Evolutionary conservation across 2,888 invertebrate species (phyloP).

Genomic region (Andrena fulva): DNA sequence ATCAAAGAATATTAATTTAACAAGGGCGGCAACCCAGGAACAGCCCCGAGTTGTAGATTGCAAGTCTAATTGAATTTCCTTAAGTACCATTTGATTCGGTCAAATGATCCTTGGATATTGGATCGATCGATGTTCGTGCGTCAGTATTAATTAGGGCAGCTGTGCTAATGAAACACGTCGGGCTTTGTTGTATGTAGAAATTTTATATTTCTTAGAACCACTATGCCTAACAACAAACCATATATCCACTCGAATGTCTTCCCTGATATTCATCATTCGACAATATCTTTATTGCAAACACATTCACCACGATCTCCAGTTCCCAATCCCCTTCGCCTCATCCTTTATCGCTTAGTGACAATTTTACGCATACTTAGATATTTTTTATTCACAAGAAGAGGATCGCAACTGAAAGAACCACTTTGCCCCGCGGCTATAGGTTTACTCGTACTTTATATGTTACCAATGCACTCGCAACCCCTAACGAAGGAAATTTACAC

Average conservation of each 20-base stretch:
- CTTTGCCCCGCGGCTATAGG: constrained; percentile 35
- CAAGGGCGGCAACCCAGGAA: too few relatives aligned
- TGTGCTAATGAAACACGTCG: constrained; percentile 19
- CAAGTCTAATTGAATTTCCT: too few relatives aligned
- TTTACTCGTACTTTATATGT: constrained; percentile 46
- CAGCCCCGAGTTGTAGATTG: too few relatives aligned
- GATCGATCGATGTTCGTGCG: too few relatives aligned
- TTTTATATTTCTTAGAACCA: constrained; percentile 70
- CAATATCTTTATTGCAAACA: constrained; percentile 45
- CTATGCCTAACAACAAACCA: constrained; percentile 73
- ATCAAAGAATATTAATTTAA: too few relatives aligned
- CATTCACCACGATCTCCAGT: constrained; percentile 35
- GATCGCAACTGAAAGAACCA: constrained; percentile 37
- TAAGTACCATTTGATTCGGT: too few relatives aligned
- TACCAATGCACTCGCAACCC: constrained; percentile 39
- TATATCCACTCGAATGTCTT: constrained; percentile 64
- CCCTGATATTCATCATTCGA: constrained; percentile 47
- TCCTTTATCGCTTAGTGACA: constrained; percentile 5
- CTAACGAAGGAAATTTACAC: constrained; percentile 28
- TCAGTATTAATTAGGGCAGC: background rate
- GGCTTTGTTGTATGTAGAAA: constrained; percentile 67
- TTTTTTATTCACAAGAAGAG: constrained; percentile 33
- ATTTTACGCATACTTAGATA: constrained; percentile 21
- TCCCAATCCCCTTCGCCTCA: constrained; percentile 31
- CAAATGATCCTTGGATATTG: too few relatives aligned